Conservation (phyloP, 2,888 invertebrate genomes). For the Plusia festucae region DNA sequence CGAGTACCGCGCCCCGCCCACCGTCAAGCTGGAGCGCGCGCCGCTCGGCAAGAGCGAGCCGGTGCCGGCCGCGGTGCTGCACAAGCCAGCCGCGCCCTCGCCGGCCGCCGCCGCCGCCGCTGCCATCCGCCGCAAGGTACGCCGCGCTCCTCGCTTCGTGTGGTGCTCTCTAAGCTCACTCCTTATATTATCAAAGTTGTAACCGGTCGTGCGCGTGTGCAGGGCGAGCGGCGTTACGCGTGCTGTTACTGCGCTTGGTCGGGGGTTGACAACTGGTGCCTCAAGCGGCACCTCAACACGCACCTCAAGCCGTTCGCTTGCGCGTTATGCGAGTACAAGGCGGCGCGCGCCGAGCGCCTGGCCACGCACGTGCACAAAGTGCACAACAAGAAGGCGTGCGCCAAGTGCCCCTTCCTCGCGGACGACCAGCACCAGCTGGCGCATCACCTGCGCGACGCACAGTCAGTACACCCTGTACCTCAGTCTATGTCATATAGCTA, state of each 20-base stretch:
- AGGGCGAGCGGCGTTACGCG: constrained; percentile 93
- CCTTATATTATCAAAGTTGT: background rate
- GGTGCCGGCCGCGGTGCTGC: constrained; percentile 73
- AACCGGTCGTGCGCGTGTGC: background rate
- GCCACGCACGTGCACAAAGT: constrained; percentile 97
- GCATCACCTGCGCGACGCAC: constrained; percentile 93
- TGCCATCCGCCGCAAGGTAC: constrained; percentile 65
- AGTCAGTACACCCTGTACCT: constrained; percentile 89
- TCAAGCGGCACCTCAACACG: constrained; percentile 97
- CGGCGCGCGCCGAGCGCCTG: constrained; percentile 96
- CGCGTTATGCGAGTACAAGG: constrained; percentile 97
- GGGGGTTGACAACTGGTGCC: constrained; percentile 97
- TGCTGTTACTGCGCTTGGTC: constrained; percentile 98
- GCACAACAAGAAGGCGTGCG: constrained; percentile 97
- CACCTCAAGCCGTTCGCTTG: constrained; percentile 97
- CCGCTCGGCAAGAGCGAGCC: constrained; percentile 79
- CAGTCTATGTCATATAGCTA: background rate
- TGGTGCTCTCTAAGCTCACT: background rate
- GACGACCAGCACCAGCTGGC: constrained; percentile 95
- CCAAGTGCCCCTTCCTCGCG: constrained; percentile 95
- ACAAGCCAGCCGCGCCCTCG: constrained; percentile 55
- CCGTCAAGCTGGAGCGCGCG: constrained; percentile 80
- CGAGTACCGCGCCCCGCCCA: constrained; percentile 60
- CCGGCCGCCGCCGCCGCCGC: constrained; percentile 45
- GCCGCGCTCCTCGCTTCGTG: constrained; percentile 21